A percentile compares a stretch with the other conserved stretches of the same genome.
Conservation (phyloP, 2,888 invertebrate genomes). For the Torymus aiolomorphi region DNA sequence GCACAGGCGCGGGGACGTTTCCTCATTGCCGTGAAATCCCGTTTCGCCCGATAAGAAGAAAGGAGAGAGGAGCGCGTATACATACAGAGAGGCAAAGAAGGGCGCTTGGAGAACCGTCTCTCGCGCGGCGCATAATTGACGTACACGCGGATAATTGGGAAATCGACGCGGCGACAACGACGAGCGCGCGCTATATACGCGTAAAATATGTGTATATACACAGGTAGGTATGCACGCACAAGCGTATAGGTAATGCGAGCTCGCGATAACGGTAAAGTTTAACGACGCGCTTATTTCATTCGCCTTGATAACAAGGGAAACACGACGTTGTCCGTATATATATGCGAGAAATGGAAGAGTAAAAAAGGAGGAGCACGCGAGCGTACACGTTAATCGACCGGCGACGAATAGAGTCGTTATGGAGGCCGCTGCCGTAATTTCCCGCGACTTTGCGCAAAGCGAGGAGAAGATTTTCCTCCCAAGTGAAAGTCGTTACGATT, state of each 20-base stretch:
- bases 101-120: conserved; percentile 29
- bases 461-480: no score
- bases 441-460: no score
- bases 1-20: conserved; percentile 59
- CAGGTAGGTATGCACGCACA: not conserved
- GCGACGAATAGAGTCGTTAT: conserved; percentile 36
- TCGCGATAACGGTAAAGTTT: conserved; percentile 60
- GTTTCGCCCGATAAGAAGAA: conserved; percentile 48
- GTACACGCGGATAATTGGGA: conserved; percentile 64
- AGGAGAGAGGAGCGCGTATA: conserved; percentile 18
- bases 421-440: no score
- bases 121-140: conserved; percentile 54
- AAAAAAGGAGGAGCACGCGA: not conserved
- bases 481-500: no score
- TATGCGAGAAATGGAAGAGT: not conserved
- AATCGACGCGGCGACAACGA: conserved; percentile 60
- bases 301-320: conserved; percentile 55
- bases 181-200: not conserved
- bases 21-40: conserved; percentile 64
- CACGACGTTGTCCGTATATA: not conserved
- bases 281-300: conserved; percentile 56
- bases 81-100: not conserved
- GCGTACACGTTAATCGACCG: not conserved
- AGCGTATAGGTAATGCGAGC: conserved; percentile 9
- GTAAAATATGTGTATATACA: not conserved